Percentiles rank a stretch among this genome's conserved stretches.
Conservation (phyloP, 1,140 invertebrate species). For the Drosophila bocqueti region DNA sequence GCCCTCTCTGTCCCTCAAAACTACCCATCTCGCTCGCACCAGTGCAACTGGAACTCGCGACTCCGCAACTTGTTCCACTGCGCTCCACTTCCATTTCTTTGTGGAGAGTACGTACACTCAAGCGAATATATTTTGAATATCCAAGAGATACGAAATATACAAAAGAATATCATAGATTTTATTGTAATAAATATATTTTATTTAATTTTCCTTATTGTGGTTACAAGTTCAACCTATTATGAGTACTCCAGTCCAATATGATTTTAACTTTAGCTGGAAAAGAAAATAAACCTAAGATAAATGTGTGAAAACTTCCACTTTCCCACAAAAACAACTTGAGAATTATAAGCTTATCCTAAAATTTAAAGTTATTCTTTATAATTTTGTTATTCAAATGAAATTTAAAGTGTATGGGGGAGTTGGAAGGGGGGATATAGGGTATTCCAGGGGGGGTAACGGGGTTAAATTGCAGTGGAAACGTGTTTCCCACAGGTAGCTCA, state of each 20-base stretch:
- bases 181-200: neutral
- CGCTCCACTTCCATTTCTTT: slow-evolving; percentile 37
- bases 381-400: neutral
- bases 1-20: neutral
- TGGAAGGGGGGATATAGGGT: neutral
- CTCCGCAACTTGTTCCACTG: slow-evolving; percentile 38
- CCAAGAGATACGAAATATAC: neutral
- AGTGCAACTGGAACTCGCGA: slow-evolving; percentile 17
- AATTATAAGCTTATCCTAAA: neutral
- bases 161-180: too few species aligned
- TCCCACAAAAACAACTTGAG: neutral
- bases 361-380: too few species aligned
- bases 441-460: slow-evolving; percentile 17
- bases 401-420: slow-evolving; percentile 8
- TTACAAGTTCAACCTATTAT: too few species aligned
- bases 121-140: neutral
- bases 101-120: neutral
- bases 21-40: neutral
- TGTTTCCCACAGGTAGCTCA: slow-evolving; percentile 76
- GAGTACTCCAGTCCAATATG: too few species aligned
- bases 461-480: slow-evolving; percentile 51
- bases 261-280: too few species aligned
- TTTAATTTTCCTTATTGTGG: neutral
- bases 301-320: neutral
- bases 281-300: too few species aligned